Base-by-base conservation (phyloP, 2,888 invertebrate genomes). In the Diloba caeruleocephala region DNA sequence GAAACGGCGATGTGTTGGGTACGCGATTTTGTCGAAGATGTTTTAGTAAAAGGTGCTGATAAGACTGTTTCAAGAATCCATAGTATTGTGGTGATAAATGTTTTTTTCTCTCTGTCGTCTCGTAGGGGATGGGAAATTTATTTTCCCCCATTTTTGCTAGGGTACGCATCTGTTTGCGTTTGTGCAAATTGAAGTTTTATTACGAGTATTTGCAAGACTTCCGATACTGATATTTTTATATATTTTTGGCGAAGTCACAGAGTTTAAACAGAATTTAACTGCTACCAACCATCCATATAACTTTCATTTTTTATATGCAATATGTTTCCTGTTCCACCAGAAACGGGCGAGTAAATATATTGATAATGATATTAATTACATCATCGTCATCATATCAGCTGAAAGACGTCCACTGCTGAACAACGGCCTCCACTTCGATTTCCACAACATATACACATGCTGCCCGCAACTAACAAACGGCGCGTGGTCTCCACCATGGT, bases 81-180 rank as follows among this genome's bases (percentile, higher is more conserved):
- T 68, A 50, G 52, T 54, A 63, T 72, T 63, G 67, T 55, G 45
- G 67, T 75, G 76, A 75, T 64, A 74, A 76, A 75, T 74, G 68
- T 51, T 65, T 65, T 64, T 69, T 61, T 66, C 66, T 65, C 29
- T 43, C 23, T 45, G 38, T 34, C 36, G 39, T 45, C n/a, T n/a
- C n/a, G 32, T 51, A 39, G 26, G 53, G 44, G 58, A 45, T 56
- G 59, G 55, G 54, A 60, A 44, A 57, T 68, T 64, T 62, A 46
- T 64, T 61, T 56, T 63, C 65, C 62, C 32, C 25, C 36, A 14
- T 36, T 38, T 46, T 36, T 46, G 25, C 5, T 43, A 49, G 46
- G 54, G 62, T 49, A 7, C 6, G 26, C 34, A 44, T 46, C 44
- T 60, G 32, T 36, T 49, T 39, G 41, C 38, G 49, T 42, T 54